Base-by-base conservation (phyloP, 2,888 invertebrate species). In the Metellina segmentata region DNA sequence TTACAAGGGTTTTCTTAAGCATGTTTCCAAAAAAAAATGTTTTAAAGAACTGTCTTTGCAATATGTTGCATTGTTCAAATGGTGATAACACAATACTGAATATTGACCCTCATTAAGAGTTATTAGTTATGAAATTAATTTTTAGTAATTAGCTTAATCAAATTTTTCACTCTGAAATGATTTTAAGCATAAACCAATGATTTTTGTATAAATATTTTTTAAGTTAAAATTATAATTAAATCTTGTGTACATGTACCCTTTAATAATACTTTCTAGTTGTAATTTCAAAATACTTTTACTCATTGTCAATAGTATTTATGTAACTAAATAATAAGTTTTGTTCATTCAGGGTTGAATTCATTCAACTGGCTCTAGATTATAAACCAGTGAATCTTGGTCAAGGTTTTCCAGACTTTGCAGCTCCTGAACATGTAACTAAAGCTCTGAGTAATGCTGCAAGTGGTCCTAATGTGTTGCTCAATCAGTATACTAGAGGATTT, bases 401-500 rank as follows among this genome's bases (percentile, higher is more conserved):
- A 96, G 99, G 99, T 0, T 99, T 99, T 95, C 98, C 99, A 0
- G 98, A 99, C 95, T 99, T 97, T 95, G 96, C 97, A 93, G 96
- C 98, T 6, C 98, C 99, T 0, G 96, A 96, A 77, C 97, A 97
- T 95, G 97, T 99, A 0, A 97, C 97, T 0, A 96, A 97, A 94
- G 97, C 97, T 5, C 95, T 99, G 89, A 96, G 96, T 0, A 96
- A 97, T 19, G 96, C 97, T 34, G 96, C 97, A 0, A 95, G 95
- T 6, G 93, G 94, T 0, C 96, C 96, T 91, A 97, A 98, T 95
- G 96, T 96, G 34, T 95, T 98, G 9, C 94, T 98, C 69, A 97
- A 99, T 95, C 99, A 99, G 94, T 99, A 99, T 94, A 98, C 99
- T 0, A 96, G 99, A 94, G 98, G 98, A 94, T 98, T 97, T 96